These are phyloP conservation scores for Pangasianodon gigas DNA, from an alignment of 2,113 vertebrate genomes.

Conservation along the genomic window DNA sequence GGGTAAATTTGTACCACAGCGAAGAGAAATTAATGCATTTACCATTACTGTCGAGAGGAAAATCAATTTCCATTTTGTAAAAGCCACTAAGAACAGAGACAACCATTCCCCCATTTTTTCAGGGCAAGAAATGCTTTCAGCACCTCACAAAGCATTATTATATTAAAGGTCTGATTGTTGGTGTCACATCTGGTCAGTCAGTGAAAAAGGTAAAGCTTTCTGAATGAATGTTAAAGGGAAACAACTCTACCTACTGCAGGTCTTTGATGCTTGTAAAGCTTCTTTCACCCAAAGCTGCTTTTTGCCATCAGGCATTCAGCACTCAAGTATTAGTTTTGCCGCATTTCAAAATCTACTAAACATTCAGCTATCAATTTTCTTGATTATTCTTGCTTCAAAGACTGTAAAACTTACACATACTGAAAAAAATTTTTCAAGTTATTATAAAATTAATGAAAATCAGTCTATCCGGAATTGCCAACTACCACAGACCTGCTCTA, in stretches of 20 bases:
- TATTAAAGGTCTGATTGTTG: slow-evolving; percentile 15
- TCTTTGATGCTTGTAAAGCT: not conserved
- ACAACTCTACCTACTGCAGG: not conserved
- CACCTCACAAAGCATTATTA: slow-evolving; percentile 8
- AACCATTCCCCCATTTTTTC: not conserved
- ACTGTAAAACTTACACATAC: not conserved
- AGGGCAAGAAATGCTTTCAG: slow-evolving; percentile 34
- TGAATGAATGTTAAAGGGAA: slow-evolving; percentile 2
- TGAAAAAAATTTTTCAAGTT: not conserved
- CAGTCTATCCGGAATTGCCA: not conserved
- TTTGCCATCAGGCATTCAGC: not conserved
- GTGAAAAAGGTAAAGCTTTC: slow-evolving; percentile 21
- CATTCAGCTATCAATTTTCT: not conserved
- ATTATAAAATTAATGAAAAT: not conserved
- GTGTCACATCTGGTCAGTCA: slow-evolving; percentile 1
- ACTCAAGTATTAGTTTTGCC: not conserved
- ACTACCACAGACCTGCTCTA: not conserved
- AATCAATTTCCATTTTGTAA: slow-evolving; percentile 24
- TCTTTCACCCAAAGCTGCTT: not conserved
- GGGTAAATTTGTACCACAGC: slow-evolving; percentile 63
- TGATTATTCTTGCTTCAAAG: not conserved
- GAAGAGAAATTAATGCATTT: slow-evolving; percentile 54
- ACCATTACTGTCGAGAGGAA: slow-evolving; percentile 48
- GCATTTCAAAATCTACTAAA: slow-evolving; percentile 7
- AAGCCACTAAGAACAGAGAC: slow-evolving; percentile 28